Evolutionary conservation across 92 coral and sea anemone genomes (phyloP), one percentile per base, ranked within the genome.

Genomic region (Parazoanthus atlanticus): DNA sequence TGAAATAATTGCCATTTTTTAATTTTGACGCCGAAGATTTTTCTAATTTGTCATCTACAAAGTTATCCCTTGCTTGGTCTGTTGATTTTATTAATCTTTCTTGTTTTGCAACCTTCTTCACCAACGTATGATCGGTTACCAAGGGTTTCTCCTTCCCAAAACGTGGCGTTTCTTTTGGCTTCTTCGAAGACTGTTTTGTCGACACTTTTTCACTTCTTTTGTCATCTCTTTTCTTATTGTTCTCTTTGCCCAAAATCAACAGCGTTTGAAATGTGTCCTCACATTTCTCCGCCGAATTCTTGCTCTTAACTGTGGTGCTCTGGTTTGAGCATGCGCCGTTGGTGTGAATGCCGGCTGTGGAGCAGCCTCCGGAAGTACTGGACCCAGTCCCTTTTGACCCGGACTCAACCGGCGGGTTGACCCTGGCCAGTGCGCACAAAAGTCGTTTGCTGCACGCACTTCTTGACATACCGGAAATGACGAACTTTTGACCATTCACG

Each of bases 381-480:
- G 75, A 82, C 28, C 73, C 54, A 65, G 74, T 61, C 16, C 6
- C 3, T 32, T 65, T 65, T 17, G 87, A 38, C 11, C 70, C 86
- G 0, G 87, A 76, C 67, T 82, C 74, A 21, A 89, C 64, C 3
- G 43, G 83, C 4, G 91, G 82, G 73, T 95, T 91, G 29, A 94
- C 91, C 71, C 93, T 91, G 34, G 98, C 98, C 84, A 95, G 78
- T 26, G 98, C 92, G 72, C 92, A 95, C 30, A 95, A 89, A 2
- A 95, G 91, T 85, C 92, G 93, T 52, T 93, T 95, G 88, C 94
- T 95, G 85, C 94, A 90, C 9, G 96, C 88, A 0, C 77, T 58
- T 3, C 93, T 91, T 9, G 92, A 88, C 61, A 95, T n/a, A 12
- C 98, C 98, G 31, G 98, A 95, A 38, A 95, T 89, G 41, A 93